Base-by-base conservation (phyloP, 2,113 vertebrate genomes). In the Carassius carassius region DNA sequence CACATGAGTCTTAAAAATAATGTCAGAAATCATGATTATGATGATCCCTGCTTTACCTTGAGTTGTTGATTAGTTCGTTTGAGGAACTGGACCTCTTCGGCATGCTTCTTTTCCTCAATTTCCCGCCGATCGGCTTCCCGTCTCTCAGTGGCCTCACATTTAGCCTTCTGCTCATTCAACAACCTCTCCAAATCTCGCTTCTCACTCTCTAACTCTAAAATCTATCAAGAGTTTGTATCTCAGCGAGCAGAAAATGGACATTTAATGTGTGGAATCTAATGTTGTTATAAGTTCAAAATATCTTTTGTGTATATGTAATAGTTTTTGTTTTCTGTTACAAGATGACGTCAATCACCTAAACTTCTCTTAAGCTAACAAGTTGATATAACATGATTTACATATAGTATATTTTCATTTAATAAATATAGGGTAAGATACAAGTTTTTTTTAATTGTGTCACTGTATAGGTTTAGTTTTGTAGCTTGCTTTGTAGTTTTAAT, bases 31-130 rank as follows among this genome's bases (percentile, higher is more conserved):
- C 14, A 12, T 35, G 5, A 29, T 56, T 21, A 10, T 81, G 65
- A 62, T 17, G 5, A 14, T 67, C 21, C 54, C 8, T 79, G 60
- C 56, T 14, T 5, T 47, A 97, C 98, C 97, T 98, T 97, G 74
- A 99, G 93, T 89, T 98, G 96, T 85, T 98, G 95, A 72, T 97
- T 97, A 0, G 90, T 93, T 78, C 88, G 91, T 89, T 97, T 97
- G 17, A 99, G 92, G 89, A 95, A 93, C 88, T 96, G 95, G 41
- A 98, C 94, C 87, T 99, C 96, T 9, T 98, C 96, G 0, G 21
- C 62, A 82, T 96, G 95, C 69, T 96, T 97, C 92, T 96, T 98
- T 83, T 97, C 97, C 21, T 97, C 96, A 9, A 93, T 89, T 88
- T 95, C 95, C 6, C 93, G 92, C 86, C 89, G 93, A 88, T 99